Evolutionary conservation across 1,140 invertebrate species (phyloP), one percentile per base, ranked within the genome.

Genomic region (Stegodyphus mimosarum): DNA sequence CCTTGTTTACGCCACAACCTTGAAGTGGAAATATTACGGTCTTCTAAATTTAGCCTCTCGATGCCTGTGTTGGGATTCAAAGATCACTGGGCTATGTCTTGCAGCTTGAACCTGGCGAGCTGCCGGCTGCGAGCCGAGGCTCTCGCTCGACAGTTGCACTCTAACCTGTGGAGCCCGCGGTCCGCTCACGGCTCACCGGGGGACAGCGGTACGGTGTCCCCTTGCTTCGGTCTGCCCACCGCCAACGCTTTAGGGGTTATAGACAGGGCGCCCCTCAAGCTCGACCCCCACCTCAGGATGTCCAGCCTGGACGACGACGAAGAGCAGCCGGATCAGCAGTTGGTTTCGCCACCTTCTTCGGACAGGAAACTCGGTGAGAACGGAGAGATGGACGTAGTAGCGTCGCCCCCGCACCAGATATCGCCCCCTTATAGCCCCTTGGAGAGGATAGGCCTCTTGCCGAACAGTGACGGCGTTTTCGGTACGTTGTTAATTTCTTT

Each of bases 81-180:
- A 33, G 75, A 86, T 69, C 74, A 67, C 48, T 79, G 67, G 80
- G 70, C 77, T 33, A 78, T 87, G 64, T 81, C 79, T 13, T 87
- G 86, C 55, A 87, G 80, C 55, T 60, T 87, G 7, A 87, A 81
- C 70, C 73, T 87, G 72, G 86, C 86, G 18, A 95, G 94, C 89
- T 96, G 95, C 89, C 92, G 94, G 67, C 94, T 94, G 52, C 92
- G 94, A 77, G 95, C 95, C 17, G 95, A 95, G 89, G 94, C 94
- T 64, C 95, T 96, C 89, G 95, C 95, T 71, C 91, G 94, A 81
- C 93, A 94, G 88, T 91, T 96, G 77, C 94, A 95, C 88, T 93
- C 93, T 50, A 93, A 94, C 84, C 91, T 96, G 77, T 93, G 93
- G 84, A 94, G 94, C 66, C 91, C 95, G 74, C 72, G 81, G 18